Evolutionary conservation across 2,113 vertebrate genomes (phyloP), one percentile per base, ranked within the genome.

Genomic region (Phalacrocorax aristotelis): DNA sequence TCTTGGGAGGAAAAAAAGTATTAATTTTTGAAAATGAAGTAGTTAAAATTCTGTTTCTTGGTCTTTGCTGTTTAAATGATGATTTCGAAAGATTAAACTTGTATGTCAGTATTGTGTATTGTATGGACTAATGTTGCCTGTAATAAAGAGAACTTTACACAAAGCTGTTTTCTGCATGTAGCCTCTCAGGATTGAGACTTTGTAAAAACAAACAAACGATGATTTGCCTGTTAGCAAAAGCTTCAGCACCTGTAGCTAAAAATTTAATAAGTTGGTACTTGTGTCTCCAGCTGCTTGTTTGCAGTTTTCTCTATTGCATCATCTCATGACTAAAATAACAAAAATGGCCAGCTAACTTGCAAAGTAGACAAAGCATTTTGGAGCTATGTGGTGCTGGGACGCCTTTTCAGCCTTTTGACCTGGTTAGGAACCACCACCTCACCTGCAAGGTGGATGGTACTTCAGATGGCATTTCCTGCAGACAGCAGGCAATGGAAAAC

Each of bases 71-170:
- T 98, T 98, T 97, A 96, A 98, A 98, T 97, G 94, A 98, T 97
- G 97, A 97, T 98, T 98, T 98, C 98, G 96, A 97, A 97, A 98
- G 98, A 98, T 98, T 98, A 97, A 92, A 97, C 96, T 97, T 98
- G 98, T 98, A 98, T 97, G 97, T 98, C 98, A 98, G 98, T 98
- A 97, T 98, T 91, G 98, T 98, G 98, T 98, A 98, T 96, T 97
- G 97, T 98, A 98, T 97, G 97, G 97, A 98, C 98, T 98, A 97
- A 98, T 98, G 97, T 96, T 98, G 98, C 98, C 98, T 98, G 98
- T 98, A 98, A 98, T 98, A 98, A 98, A 98, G 74, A 96, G 95
- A 96, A 97, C 96, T 98, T 98, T 98, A 97, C 98, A 98, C 95
- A 96, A 92, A 97, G 81, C 87, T 88, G 72, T 96, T 97, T 94